Conservation (phyloP, 2,797 vertebrate genomes). For the Dermochelys coriacea region DNA sequence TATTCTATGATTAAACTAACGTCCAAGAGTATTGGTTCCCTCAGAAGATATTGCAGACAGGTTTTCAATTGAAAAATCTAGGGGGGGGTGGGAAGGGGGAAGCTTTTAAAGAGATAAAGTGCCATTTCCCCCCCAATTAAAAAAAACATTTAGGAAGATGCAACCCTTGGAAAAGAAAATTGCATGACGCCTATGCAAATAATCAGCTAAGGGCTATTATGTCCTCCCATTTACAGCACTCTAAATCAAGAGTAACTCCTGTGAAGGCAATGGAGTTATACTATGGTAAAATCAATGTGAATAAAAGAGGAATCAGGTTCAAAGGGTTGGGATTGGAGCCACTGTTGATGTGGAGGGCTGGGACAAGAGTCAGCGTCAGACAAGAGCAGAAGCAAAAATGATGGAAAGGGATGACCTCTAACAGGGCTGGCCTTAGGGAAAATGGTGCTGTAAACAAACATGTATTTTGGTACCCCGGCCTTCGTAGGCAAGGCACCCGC, state of each 20-base stretch:
- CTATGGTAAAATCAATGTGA: no score
- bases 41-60: not conserved
- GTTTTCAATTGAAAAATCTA: constrained; percentile 13
- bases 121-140: no score
- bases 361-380: not conserved
- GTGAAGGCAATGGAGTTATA: no score
- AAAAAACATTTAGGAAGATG: not conserved
- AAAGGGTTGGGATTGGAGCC: not conserved
- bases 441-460: no score
- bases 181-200: fast-evolving
- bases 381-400: not conserved
- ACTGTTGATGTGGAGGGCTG: not conserved
- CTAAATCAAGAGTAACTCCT: not conserved
- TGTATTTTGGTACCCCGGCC: no score
- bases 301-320: no score
- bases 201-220: not conserved
- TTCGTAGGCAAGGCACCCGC: no score
- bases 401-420: not conserved
- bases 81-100: not conserved
- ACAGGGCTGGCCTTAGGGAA: no score
- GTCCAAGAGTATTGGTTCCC: not conserved
- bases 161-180: not conserved
- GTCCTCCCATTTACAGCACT: not conserved
- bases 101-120: not conserved
- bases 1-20: not conserved